These are phyloP conservation scores for Drosophila pallidifrons DNA, from an alignment of 1,140 invertebrate species.

Conservation along the genomic window DNA sequence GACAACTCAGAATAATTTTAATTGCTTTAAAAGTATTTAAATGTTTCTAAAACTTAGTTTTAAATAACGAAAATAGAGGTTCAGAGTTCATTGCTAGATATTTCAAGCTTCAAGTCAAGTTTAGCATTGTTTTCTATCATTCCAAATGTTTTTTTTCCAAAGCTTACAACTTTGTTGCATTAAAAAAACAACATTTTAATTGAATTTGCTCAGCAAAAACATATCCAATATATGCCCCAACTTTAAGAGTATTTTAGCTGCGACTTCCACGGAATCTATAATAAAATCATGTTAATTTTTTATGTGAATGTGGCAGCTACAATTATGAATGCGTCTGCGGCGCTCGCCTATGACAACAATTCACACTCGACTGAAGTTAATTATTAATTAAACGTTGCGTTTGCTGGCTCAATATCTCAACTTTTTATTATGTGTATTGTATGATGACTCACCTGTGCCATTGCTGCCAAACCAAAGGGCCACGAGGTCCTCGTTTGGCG, in stretches of 20 bases:
- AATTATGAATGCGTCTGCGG: constrained; percentile 47
- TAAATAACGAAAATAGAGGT: too few species aligned
- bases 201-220: background rate
- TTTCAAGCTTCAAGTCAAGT: too few species aligned
- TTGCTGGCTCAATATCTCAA: constrained; percentile 13
- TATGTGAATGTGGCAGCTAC: constrained; percentile 28
- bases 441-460: constrained; percentile 84
- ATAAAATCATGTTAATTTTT: background rate
- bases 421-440: too few species aligned
- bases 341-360: constrained; percentile 46
- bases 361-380: constrained; percentile 54
- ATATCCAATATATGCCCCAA: background rate
- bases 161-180: too few species aligned
- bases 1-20: too few species aligned
- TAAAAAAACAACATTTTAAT: too few species aligned
- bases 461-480: constrained; percentile 86
- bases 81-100: too few species aligned
- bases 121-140: too few species aligned
- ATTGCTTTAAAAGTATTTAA: too few species aligned
- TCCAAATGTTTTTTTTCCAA: too few species aligned
- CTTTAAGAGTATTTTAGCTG: background rate
- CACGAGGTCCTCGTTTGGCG: constrained; percentile 86
- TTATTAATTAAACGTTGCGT: constrained; percentile 55
- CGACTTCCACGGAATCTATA: background rate
- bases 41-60: too few species aligned